phyloP scores from a whole-genome alignment of 2,113 vertebrate genomes.

The Mohoua ochrocephala region DNA sequence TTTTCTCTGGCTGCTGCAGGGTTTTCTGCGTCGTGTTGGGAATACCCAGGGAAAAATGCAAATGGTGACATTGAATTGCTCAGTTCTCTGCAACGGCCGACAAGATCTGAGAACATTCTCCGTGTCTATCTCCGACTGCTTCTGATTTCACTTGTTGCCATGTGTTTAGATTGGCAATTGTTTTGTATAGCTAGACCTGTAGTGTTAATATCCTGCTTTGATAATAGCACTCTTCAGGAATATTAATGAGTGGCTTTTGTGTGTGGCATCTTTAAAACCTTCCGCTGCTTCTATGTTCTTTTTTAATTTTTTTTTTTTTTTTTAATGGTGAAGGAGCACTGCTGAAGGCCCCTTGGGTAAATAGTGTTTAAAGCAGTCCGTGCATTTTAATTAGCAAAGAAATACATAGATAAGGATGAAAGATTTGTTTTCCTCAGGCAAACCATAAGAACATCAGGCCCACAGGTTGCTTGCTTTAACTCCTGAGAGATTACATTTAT shows the following conservation, averaged over 20 bases:
- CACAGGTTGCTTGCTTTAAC: constrained; percentile 16
- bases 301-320: not conserved
- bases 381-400: constrained; percentile 66
- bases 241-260: constrained; percentile 31
- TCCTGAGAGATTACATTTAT: constrained; percentile 22
- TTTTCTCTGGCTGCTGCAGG: not conserved
- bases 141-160: constrained; percentile 35
- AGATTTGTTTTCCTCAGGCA: constrained; percentile 50
- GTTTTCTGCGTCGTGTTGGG: constrained; percentile 9
- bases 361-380: constrained; percentile 27
- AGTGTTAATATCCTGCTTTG: constrained; percentile 59
- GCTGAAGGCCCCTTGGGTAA: constrained; percentile 15
- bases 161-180: constrained; percentile 40
- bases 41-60: constrained; percentile 26
- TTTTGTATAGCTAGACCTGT: constrained; percentile 44
- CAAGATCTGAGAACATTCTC: not conserved
- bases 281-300: not conserved
- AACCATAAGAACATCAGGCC: constrained; percentile 13
- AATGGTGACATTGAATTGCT: constrained; percentile 26
- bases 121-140: not conserved
- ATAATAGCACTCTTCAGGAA: constrained; percentile 24
- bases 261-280: not conserved
- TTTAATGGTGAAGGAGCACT: constrained; percentile 10
- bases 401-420: constrained; percentile 50
- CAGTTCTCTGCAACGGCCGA: not conserved